Evolutionary conservation across 2,113 vertebrate species (phyloP).

Genomic region (Epinephelus moara): DNA sequence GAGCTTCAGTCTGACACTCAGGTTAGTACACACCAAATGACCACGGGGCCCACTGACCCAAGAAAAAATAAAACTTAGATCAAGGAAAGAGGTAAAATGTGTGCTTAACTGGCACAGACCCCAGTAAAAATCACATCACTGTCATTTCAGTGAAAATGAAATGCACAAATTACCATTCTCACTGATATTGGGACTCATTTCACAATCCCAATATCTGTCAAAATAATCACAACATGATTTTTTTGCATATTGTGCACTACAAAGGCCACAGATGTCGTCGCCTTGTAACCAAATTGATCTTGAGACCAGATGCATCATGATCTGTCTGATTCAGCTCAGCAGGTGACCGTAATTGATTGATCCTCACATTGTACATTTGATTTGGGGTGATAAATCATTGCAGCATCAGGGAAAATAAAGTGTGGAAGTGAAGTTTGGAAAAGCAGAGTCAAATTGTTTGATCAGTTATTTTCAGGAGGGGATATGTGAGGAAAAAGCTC

Average conservation of each 20-base stretch:
- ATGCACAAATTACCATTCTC: no score
- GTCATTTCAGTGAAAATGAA: no score
- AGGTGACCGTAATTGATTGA: not conserved
- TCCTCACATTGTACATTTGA: not conserved
- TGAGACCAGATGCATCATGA: not conserved
- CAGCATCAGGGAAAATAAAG: no score
- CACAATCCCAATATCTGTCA: no score
- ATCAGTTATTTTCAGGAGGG: not conserved
- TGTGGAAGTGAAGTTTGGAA: not conserved
- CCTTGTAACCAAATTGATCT: not conserved
- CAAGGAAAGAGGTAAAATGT: no score
- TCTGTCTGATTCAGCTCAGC: not conserved
- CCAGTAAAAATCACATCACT: no score
- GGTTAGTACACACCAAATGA: not conserved
- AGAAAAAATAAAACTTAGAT: no score
- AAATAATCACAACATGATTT: no score
- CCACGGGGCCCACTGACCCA: not conserved
- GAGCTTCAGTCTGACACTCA: no score
- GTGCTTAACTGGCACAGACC: no score
- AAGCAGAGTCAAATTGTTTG: not conserved
- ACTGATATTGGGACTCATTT: no score
- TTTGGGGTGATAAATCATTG: not conserved
- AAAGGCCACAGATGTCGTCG: not conserved
- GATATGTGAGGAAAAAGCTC: not conserved
- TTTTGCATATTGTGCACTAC: not conserved